Conservation (phyloP, 2,113 vertebrate species). For the Mastomys coucha region DNA sequence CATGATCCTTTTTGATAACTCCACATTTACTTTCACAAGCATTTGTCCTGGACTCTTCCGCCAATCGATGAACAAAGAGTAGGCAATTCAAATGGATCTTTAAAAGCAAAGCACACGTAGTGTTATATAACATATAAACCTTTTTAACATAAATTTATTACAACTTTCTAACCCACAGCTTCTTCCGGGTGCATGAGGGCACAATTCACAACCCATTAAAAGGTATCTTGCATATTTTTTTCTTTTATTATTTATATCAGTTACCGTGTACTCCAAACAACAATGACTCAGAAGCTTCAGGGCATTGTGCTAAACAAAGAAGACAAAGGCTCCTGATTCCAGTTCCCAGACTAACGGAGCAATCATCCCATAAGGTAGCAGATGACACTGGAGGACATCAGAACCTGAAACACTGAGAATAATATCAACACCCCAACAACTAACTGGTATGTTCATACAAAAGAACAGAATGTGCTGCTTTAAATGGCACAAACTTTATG, state of each 20-base stretch:
- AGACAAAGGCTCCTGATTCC: not conserved
- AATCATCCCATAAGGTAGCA: slow-evolving; percentile 31
- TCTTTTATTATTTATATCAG: not conserved
- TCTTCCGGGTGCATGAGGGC: not conserved
- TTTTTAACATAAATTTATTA: not conserved
- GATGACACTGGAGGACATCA: not conserved
- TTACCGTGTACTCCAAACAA: not conserved
- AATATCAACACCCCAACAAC: not conserved
- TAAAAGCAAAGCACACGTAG: slow-evolving; percentile 40
- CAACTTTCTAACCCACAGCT: not conserved
- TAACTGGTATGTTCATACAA: not conserved
- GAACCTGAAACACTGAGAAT: not conserved
- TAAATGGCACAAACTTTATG: not conserved
- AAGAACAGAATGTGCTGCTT: not conserved
- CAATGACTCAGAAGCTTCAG: slow-evolving; percentile 5
- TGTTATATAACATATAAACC: not conserved
- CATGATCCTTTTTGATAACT: slow-evolving; percentile 86
- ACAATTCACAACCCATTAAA: not conserved
- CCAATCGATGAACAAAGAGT: slow-evolving; percentile 88
- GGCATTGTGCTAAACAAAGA: not conserved
- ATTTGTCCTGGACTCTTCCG: slow-evolving; percentile 87
- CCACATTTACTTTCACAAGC: slow-evolving; percentile 86
- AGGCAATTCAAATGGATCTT: slow-evolving; percentile 90
- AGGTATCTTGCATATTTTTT: not conserved
- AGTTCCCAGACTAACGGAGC: not conserved